Percentiles rank a stretch among this genome's conserved stretches.
These are phyloP conservation scores for Neopelma chrysocephalum DNA, from an alignment of 2,797 vertebrate species.

Conservation along the genomic window DNA sequence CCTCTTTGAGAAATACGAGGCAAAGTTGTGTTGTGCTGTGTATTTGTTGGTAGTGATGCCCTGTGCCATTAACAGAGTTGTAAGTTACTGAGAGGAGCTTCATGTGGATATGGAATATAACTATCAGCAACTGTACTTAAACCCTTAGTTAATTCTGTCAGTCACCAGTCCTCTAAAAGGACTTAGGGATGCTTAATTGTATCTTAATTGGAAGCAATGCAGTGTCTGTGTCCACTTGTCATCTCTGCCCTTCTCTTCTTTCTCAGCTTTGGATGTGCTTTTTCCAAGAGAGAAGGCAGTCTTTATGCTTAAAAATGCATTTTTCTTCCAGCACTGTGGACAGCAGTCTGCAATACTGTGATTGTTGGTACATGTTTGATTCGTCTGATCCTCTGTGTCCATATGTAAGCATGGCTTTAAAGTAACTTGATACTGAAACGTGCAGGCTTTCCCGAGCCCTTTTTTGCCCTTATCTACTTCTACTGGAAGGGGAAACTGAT, in stretches of 20 bases:
- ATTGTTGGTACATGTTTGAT: not conserved
- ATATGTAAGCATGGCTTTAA: not conserved
- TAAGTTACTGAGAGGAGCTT: not conserved
- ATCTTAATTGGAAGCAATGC: not conserved
- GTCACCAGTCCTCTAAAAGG: not conserved
- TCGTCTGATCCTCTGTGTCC: not conserved
- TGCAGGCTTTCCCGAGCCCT: not conserved
- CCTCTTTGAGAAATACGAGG: not conserved
- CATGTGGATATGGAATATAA: accelerated
- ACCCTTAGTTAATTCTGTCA: not conserved
- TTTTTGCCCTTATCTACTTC: not conserved
- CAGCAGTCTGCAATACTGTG: not conserved
- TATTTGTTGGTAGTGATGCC: not conserved
- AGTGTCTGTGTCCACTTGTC: not conserved
- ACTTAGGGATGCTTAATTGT: not conserved
- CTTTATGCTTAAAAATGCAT: not conserved
- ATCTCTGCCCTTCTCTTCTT: not conserved
- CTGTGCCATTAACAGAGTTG: not conserved
- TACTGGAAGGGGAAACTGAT: not conserved
- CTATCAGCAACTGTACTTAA: not conserved
- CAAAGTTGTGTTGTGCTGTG: accelerated
- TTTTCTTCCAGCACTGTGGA: not conserved
- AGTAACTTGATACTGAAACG: not conserved
- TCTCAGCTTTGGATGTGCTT: not conserved
- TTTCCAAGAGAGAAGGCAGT: not conserved